These are phyloP conservation scores for Artibeus jamaicensis DNA, from an alignment of 2,797 vertebrate species.

Conservation along the genomic window DNA sequence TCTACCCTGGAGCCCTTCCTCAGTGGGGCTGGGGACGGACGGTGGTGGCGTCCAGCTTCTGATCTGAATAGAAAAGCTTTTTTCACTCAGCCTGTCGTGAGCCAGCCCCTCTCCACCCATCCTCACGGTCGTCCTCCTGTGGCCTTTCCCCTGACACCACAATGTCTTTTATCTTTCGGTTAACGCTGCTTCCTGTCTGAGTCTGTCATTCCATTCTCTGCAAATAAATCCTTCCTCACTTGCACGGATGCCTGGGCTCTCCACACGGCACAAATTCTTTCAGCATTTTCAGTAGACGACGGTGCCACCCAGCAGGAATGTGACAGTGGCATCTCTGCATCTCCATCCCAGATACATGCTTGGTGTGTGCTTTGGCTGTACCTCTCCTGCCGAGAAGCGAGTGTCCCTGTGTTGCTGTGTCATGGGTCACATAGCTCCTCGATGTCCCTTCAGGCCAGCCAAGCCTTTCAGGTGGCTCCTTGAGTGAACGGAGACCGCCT, in stretches of 20 bases:
- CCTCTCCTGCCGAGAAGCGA: neutral
- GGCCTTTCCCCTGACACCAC: neutral
- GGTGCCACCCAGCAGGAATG: rapidly evolving
- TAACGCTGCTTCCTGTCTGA: neutral
- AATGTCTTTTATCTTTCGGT: neutral
- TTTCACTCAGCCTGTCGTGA: neutral
- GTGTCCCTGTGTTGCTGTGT: neutral
- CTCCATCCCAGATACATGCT: neutral
- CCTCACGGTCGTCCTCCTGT: rapidly evolving
- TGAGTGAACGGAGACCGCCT: neutral
- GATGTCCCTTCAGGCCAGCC: rapidly evolving
- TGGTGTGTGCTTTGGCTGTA: rapidly evolving
- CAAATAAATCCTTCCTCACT: neutral
- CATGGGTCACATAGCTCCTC: neutral
- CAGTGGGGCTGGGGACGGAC: neutral
- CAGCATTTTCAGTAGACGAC: neutral
- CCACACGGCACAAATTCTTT: neutral
- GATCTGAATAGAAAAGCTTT: neutral
- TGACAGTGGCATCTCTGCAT: rapidly evolving
- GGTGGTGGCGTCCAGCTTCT: no score
- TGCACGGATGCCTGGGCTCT: neutral
- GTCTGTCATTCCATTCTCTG: neutral
- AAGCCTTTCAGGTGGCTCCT: neutral
- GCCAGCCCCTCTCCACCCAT: rapidly evolving
- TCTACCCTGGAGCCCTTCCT: neutral